Evolutionary conservation across 2,797 vertebrate species (phyloP).

Genomic region (Sebastes taczanowskii): DNA sequence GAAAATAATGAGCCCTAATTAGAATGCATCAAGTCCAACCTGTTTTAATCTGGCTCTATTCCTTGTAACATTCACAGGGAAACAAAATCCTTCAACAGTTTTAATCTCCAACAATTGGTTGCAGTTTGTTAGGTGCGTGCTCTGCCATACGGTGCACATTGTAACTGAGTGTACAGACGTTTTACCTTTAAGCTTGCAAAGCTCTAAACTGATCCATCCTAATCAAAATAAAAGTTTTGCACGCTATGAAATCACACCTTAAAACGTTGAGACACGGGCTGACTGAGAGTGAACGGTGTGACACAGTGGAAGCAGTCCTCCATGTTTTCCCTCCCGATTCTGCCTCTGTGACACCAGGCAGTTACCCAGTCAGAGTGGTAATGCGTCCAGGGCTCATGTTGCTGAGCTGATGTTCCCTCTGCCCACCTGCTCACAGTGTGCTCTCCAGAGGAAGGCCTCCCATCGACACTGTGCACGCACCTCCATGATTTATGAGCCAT

Average conservation of each 20-base stretch:
- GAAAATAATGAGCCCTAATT: not conserved
- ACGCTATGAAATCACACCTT: not conserved
- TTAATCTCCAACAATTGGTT: constrained; percentile 7
- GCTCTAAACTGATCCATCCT: not conserved
- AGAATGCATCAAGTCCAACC: not conserved
- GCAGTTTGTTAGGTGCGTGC: constrained; percentile 7
- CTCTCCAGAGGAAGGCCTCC: constrained; percentile 78
- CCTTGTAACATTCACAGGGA: not conserved
- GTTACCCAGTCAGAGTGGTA: constrained; percentile 43
- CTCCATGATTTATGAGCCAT: constrained; percentile 87
- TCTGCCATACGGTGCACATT: constrained; percentile 23
- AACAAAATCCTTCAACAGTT: not conserved
- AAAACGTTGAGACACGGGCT: not conserved
- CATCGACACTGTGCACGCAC: constrained; percentile 68
- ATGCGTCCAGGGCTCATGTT: constrained; percentile 54
- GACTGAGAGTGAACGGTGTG: constrained; percentile 5
- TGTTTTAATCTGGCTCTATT: not conserved
- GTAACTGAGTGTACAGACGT: constrained; percentile 3
- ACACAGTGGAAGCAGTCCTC: constrained; percentile 6
- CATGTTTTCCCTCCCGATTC: constrained; percentile 15
- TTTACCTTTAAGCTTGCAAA: not conserved
- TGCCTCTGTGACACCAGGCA: constrained; percentile 48
- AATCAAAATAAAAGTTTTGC: not conserved
- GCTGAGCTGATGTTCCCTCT: constrained; percentile 59
- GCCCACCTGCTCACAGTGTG: constrained; percentile 67